Conservation (phyloP, 2,113 vertebrate genomes). For the Protobothrops flavoviridis region DNA sequence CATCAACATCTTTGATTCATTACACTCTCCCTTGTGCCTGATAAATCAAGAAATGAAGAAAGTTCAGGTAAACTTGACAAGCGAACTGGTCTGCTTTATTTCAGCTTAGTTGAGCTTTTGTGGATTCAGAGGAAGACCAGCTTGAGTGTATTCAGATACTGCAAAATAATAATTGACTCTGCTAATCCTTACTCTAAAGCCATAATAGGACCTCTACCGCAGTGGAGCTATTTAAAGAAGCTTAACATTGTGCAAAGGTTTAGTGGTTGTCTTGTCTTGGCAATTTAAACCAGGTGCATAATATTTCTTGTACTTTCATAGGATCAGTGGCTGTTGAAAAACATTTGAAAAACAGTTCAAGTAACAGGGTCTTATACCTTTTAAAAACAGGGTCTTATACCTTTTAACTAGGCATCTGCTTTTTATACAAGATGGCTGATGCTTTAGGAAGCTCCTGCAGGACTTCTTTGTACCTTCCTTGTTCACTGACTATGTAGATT, state of each 20-base stretch:
- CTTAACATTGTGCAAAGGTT: constrained; percentile 49
- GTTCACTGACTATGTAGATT: neutral
- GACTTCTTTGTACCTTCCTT: constrained; percentile 57
- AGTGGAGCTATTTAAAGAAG: constrained; percentile 29
- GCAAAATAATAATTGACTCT: constrained; percentile 58
- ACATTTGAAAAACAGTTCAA: constrained; percentile 74
- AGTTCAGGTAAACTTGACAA: constrained; percentile 45
- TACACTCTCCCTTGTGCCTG: constrained; percentile 28
- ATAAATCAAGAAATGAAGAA: constrained; percentile 52
- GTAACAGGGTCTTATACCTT: constrained; percentile 75
- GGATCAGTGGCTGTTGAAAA: constrained; percentile 69
- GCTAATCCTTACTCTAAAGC: constrained; percentile 47
- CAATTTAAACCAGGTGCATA: constrained; percentile 67
- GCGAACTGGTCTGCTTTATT: constrained; percentile 63
- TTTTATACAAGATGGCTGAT: constrained; percentile 60
- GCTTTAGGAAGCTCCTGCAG: constrained; percentile 66
- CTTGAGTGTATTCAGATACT: constrained; percentile 52
- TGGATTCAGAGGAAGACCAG: constrained; percentile 25
- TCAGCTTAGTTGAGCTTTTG: constrained; percentile 56
- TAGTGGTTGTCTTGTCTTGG: constrained; percentile 53
- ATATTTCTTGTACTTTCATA: constrained; percentile 72
- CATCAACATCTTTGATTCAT: constrained; percentile 51
- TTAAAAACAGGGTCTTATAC: constrained; percentile 76
- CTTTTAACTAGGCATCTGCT: constrained; percentile 76
- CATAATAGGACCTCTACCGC: constrained; percentile 41